phyloP scores from a whole-genome alignment of 2,113 vertebrate genomes.

The Barbus barbus region DNA sequence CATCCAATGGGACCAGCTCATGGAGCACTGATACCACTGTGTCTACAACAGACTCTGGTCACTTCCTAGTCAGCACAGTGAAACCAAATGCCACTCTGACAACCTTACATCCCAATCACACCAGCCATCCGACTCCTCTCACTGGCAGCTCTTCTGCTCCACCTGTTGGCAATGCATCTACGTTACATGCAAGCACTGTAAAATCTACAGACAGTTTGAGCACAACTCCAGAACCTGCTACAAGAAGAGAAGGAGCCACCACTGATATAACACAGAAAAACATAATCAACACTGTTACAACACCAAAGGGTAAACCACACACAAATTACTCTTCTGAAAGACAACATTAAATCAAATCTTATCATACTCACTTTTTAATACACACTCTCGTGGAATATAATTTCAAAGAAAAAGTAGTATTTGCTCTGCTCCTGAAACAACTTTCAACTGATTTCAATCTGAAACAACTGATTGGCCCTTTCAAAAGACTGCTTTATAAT shows the following conservation, averaged over 20 bases:
- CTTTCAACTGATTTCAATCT: too few species aligned
- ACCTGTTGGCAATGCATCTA: conserved; percentile 41
- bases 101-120: neutral
- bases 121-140: neutral
- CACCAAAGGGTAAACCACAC: neutral
- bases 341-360: too few species aligned
- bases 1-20: conserved; percentile 13
- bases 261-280: neutral
- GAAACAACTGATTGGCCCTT: too few species aligned
- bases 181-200: conserved; percentile 3
- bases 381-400: too few species aligned
- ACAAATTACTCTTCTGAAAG: neutral
- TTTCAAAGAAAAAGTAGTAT: too few species aligned
- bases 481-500: too few species aligned
- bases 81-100: neutral
- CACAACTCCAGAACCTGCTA: conserved; percentile 10
- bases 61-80: neutral
- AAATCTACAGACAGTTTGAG: neutral
- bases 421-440: too few species aligned
- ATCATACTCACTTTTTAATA: too few species aligned
- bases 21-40: neutral
- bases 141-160: conserved; percentile 23
- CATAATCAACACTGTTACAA: neutral
- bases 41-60: neutral
- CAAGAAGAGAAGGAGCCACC: neutral